These are phyloP conservation scores for Alloscopus bannaensis DNA, from an alignment of 2,888 invertebrate genomes.

Conservation along the genomic window DNA sequence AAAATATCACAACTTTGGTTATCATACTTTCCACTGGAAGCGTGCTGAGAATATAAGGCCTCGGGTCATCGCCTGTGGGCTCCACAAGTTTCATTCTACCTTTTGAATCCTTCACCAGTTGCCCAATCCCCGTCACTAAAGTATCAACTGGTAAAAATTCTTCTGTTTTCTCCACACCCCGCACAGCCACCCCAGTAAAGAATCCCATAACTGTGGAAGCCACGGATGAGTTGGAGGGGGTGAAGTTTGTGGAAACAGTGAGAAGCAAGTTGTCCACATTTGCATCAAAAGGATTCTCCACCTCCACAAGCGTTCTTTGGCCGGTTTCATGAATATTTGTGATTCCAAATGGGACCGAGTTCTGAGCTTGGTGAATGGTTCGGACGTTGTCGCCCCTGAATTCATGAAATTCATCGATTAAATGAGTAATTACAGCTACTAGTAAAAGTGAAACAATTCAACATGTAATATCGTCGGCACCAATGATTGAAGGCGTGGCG, in stretches of 20 bases:
- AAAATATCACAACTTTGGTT: background rate
- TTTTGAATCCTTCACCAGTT: constrained; percentile 60
- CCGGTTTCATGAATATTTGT: constrained; percentile 40
- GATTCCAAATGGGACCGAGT: constrained; percentile 71
- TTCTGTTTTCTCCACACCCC: constrained; percentile 71
- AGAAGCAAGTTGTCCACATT: constrained; percentile 64
- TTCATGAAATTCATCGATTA: constrained; percentile 46
- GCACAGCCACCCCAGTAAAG: constrained; percentile 70
- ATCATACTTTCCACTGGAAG: constrained; percentile 70
- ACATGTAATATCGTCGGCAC: constrained; percentile 59
- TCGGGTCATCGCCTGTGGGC: constrained; percentile 49
- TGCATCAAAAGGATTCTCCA: constrained; percentile 70
- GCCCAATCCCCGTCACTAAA: constrained; percentile 70
- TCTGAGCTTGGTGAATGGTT: constrained; percentile 66
- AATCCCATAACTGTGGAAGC: constrained; percentile 72
- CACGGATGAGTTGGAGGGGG: constrained; percentile 67
- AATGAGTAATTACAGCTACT: constrained; percentile 22
- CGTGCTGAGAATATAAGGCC: constrained; percentile 69
- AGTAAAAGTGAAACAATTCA: constrained; percentile 25
- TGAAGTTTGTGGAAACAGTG: constrained; percentile 71
- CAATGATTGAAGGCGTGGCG: constrained; percentile 71
- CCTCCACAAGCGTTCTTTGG: constrained; percentile 58
- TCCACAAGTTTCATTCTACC: constrained; percentile 65
- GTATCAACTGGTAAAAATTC: constrained; percentile 70
- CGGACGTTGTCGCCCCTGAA: constrained; percentile 70